A percentile compares a stretch with the other conserved stretches of the same genome.
phyloP scores from a whole-genome alignment of 2,797 vertebrate genomes.

The Odontamblyopus lacepedii region DNA sequence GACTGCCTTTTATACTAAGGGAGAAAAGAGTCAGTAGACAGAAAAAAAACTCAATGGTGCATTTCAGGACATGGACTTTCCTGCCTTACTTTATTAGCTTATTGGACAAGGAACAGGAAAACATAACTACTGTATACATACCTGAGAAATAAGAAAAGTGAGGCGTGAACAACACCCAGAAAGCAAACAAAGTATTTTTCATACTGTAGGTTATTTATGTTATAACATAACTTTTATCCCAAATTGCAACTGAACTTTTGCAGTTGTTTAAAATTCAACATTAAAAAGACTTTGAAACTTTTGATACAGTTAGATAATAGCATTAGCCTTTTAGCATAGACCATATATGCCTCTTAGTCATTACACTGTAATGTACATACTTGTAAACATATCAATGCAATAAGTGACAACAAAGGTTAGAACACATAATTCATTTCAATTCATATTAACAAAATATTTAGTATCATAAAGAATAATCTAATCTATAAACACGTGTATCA shows the following conservation, averaged over 20 bases:
- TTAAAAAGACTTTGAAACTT: neutral
- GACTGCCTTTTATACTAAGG: constrained; percentile 31
- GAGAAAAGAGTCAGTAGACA: constrained; percentile 30
- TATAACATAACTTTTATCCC: constrained; percentile 27
- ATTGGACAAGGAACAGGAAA: constrained; percentile 44
- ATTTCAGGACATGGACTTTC: constrained; percentile 54
- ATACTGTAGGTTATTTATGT: constrained; percentile 4
- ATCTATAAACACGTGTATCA: neutral
- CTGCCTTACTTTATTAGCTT: constrained; percentile 40
- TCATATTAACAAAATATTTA: neutral
- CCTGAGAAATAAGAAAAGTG: constrained; percentile 36
- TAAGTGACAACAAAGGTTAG: neutral
- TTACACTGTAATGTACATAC: neutral
- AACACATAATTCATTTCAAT: neutral
- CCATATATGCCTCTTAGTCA: neutral
- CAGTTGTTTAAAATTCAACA: too few species aligned
- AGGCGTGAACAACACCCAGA: constrained; percentile 35
- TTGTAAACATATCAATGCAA: neutral
- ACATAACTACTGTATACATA: constrained; percentile 31
- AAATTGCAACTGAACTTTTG: constrained; percentile 13
- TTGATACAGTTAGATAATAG: neutral
- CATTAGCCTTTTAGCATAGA: neutral
- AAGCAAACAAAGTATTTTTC: constrained; percentile 11
- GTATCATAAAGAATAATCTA: neutral
- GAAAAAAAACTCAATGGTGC: constrained; percentile 39